phyloP scores from a whole-genome alignment of 1,140 invertebrate genomes.

The Drosophila ananassae region DNA sequence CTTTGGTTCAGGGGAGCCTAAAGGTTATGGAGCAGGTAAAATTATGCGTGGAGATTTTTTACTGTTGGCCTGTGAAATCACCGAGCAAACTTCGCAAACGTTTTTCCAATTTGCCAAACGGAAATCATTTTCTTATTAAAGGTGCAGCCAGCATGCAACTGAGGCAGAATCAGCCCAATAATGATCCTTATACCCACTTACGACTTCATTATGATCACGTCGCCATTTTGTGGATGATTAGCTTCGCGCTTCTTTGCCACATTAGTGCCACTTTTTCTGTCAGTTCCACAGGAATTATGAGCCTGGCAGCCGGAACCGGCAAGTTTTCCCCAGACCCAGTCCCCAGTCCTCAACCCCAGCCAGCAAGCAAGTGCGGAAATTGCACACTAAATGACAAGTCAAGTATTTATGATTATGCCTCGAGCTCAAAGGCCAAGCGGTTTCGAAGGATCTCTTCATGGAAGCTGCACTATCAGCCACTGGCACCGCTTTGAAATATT shows the following conservation, averaged over 20 bases:
- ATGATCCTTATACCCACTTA: conserved; percentile 10
- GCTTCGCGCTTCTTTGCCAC: conserved; percentile 62
- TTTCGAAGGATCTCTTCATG: background rate
- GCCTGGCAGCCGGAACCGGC: conserved; percentile 19
- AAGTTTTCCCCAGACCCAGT: conserved; percentile 32
- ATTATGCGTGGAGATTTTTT: no score
- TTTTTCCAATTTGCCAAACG: conserved; percentile 82
- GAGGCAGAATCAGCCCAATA: conserved; percentile 32
- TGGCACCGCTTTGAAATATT: background rate
- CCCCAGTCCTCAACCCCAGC: no score
- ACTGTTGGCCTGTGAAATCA: no score
- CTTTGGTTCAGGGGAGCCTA: no score
- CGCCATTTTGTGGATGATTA: conserved; percentile 63
- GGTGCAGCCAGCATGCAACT: conserved; percentile 58
- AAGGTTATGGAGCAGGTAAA: no score
- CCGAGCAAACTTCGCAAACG: conserved; percentile 60
- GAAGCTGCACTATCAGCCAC: background rate
- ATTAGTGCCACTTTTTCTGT: conserved; percentile 74
- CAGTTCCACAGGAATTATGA: conserved; percentile 72
- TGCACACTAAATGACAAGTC: conserved; percentile 54
- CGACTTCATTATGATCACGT: conserved; percentile 9
- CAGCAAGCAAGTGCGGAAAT: conserved; percentile 34
- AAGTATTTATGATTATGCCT: conserved; percentile 55
- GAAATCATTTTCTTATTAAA: conserved; percentile 82
- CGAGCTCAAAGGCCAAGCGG: conserved; percentile 9